Evolutionary conservation across 2,888 invertebrate species (phyloP), one percentile per base, ranked within the genome.

Genomic region (Zonitis immaculata): DNA sequence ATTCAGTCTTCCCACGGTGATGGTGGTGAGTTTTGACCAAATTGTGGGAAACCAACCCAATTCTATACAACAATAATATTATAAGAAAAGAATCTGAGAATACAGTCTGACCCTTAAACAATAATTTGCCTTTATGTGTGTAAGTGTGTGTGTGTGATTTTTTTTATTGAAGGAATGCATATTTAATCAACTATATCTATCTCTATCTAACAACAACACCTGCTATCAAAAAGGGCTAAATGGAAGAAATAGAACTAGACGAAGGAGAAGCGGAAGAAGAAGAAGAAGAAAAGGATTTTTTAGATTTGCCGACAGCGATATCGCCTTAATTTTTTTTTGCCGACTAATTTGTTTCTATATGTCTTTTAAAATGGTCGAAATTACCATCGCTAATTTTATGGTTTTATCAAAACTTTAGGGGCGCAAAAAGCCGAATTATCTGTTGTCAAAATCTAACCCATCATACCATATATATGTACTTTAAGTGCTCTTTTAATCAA

Each of bases 281-380:
- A n/a, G n/a, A n/a, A n/a, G n/a, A n/a, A n/a, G 35, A 35, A 18
- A 35, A 35, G 18, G 35, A 35, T 18, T 16, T 30, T 5, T 35
- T 35, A 35, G 35, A 35, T 35, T 35, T 16, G 35, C 35, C 35
- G 35, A 35, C 35, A 35, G 35, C 35, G 35, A 35, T 35, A 35
- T 35, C 35, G 18, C 4, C 14, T 18, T 27, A 8, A 8, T 6
- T 27, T 27, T 27, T 27, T 27, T 2, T 25, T 35, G 35, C 35
- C 35, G 35, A 35, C 32, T 32, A 32, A 30, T 30, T 30, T 6
- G 30, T 12, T 12, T 35, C n/a, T n/a, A n/a, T n/a, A n/a, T n/a
- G n/a, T n/a, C n/a, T n/a, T n/a, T n/a, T n/a, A n/a, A n/a, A n/a
- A 16, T 35, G 6, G 5, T 8, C 35, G 16, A 16, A 35, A 35